phyloP scores from a whole-genome alignment of 2,888 invertebrate species.

The Opisthograptis luteolata region DNA sequence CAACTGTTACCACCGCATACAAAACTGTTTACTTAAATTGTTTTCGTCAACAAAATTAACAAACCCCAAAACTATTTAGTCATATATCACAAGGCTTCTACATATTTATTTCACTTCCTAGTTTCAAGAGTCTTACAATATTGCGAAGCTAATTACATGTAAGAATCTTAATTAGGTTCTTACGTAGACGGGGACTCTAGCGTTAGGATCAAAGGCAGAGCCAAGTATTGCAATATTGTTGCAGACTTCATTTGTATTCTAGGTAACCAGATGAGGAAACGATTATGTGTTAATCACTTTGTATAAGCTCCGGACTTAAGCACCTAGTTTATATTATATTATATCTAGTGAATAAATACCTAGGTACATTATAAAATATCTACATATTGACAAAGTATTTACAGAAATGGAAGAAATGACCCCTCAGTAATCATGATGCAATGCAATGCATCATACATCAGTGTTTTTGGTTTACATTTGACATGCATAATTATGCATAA shows the following conservation, averaged over 20 bases:
- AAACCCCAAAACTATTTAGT: background rate
- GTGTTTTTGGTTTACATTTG: too few species aligned
- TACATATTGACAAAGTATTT: background rate
- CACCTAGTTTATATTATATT: too few species aligned
- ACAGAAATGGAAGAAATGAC: too few species aligned
- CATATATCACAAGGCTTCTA: slow-evolving; percentile 13
- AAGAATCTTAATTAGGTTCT: slow-evolving; percentile 26
- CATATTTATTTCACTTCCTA: slow-evolving; percentile 22
- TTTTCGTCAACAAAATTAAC: too few species aligned
- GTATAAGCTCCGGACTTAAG: background rate
- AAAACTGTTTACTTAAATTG: too few species aligned
- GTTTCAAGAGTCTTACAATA: slow-evolving; percentile 10
- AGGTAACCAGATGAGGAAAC: slow-evolving; percentile 15
- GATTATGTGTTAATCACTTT: slow-evolving; percentile 14
- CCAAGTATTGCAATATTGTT: slow-evolving; percentile 14
- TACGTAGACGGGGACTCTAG: slow-evolving; percentile 9
- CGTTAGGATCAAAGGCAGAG: slow-evolving; percentile 12
- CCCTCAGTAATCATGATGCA: too few species aligned
- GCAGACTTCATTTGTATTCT: slow-evolving; percentile 15
- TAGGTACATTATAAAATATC: too few species aligned
- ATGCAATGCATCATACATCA: too few species aligned
- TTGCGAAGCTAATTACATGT: slow-evolving; percentile 14
- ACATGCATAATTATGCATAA: too few species aligned
- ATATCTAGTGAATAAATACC: background rate
- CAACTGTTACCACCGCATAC: too few species aligned